Percentiles rank a stretch among this genome's conserved stretches.
phyloP scores from a whole-genome alignment of 2,888 invertebrate genomes.

The Troides helena region DNA sequence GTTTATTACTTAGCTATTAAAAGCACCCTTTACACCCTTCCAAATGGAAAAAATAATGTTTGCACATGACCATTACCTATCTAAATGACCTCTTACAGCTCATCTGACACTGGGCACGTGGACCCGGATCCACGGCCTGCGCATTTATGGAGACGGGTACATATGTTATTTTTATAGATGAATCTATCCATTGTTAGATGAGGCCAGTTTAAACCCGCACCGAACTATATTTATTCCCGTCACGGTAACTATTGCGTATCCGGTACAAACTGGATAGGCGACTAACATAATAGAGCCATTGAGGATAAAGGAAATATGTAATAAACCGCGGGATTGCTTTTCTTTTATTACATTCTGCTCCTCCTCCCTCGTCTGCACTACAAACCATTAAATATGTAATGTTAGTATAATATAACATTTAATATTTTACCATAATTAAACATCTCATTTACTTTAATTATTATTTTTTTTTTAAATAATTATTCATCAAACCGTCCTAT shows the following conservation, averaged over 20 bases:
- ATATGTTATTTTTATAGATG: not conserved
- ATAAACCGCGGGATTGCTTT: constrained; percentile 6
- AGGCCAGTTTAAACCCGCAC: constrained; percentile 3
- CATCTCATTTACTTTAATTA: not conserved
- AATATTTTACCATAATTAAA: not conserved
- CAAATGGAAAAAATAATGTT: no score
- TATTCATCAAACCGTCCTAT: not conserved
- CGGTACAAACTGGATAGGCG: constrained; percentile 3
- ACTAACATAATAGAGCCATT: constrained; percentile 3
- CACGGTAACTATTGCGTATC: constrained; percentile 12
- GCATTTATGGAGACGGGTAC: no score
- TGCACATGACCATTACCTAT: no score
- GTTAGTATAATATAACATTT: not conserved
- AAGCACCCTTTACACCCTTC: no score
- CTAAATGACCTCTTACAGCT: no score
- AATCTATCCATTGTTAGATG: not conserved
- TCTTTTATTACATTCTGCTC: constrained; percentile 3
- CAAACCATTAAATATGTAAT: not conserved
- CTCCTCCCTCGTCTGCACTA: not conserved
- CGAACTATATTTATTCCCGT: constrained; percentile 8
- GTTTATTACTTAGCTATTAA: no score
- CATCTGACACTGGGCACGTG: no score
- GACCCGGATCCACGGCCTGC: no score
- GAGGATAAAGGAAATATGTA: constrained; percentile 17
- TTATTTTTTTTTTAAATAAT: not conserved